phyloP scores from a whole-genome alignment of 2,113 vertebrate species.

The Hystrix brachyura region DNA sequence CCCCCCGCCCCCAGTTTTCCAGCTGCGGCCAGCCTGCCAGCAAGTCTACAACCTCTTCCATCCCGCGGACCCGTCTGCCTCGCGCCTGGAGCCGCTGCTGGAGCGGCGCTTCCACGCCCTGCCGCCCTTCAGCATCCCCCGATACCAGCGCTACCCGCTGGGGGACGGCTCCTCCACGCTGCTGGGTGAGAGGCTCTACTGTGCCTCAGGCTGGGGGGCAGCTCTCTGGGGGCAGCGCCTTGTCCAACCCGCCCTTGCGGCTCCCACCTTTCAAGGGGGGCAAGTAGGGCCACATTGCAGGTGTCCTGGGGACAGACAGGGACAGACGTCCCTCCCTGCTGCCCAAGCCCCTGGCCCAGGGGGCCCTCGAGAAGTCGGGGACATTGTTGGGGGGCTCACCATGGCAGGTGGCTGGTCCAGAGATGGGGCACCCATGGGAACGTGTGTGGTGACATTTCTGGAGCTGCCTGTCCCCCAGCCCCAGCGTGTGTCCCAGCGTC shows the following conservation, averaged over 20 bases:
- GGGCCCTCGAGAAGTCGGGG: background rate
- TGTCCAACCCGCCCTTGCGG: accelerated
- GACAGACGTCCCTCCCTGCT: background rate
- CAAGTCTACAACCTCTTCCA: slow-evolving; percentile 99
- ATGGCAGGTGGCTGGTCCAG: background rate
- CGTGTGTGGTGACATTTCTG: background rate
- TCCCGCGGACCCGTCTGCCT: slow-evolving; percentile 97
- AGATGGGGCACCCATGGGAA: background rate
- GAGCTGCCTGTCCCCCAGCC: background rate
- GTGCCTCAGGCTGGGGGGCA: background rate
- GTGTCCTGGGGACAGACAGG: background rate
- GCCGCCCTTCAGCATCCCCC: slow-evolving; percentile 95
- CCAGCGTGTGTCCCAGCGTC: background rate
- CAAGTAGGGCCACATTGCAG: background rate
- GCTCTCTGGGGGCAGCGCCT: background rate
- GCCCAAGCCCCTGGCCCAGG: background rate
- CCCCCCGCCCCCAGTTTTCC: slow-evolving; percentile 85
- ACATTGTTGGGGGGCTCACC: background rate
- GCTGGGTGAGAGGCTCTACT: slow-evolving; percentile 87
- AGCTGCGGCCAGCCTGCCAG: slow-evolving; percentile 96
- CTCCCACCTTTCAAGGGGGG: background rate
- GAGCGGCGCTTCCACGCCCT: slow-evolving; percentile 96
- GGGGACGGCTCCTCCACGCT: slow-evolving; percentile 96
- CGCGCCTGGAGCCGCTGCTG: slow-evolving; percentile 96
- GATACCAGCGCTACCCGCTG: slow-evolving; percentile 98